phyloP scores from a whole-genome alignment of 2,113 vertebrate genomes.

The Nibea coibor region DNA sequence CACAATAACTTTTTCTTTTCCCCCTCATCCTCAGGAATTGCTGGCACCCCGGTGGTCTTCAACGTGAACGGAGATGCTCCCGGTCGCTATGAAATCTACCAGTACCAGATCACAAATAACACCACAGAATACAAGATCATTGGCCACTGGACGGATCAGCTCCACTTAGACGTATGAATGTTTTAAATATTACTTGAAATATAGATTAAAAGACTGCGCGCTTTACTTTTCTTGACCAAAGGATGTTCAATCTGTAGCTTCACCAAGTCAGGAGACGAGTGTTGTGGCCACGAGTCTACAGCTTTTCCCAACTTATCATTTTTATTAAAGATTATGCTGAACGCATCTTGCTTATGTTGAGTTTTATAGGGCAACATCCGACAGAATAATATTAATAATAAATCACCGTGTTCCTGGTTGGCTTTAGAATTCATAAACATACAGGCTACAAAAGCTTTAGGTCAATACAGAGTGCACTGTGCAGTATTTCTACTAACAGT shows the following conservation, averaged over 20 bases:
- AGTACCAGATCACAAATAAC: conserved; percentile 92
- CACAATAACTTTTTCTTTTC: background rate
- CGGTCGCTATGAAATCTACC: conserved; percentile 95
- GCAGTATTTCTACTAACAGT: background rate
- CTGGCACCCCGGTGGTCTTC: conserved; percentile 93
- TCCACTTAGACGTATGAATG: conserved; percentile 88
- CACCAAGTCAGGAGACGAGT: background rate
- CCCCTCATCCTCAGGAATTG: conserved; percentile 87
- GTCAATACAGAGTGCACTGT: background rate
- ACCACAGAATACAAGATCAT: conserved; percentile 93
- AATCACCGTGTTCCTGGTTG: conserved; percentile 15
- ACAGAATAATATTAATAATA: conserved; percentile 8
- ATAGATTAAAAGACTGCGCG: background rate
- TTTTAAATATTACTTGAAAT: background rate
- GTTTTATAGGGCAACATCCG: conserved; percentile 7
- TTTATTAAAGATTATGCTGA: background rate
- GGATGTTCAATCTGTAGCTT: background rate
- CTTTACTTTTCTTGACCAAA: background rate
- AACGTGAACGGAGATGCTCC: conserved; percentile 95
- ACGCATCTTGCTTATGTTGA: background rate
- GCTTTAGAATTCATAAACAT: conserved; percentile 10
- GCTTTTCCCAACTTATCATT: conserved; percentile 8
- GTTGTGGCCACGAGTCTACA: background rate
- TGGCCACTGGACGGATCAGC: conserved; percentile 92
- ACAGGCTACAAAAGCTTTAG: background rate